A percentile compares a stretch with the other conserved stretches of the same genome.
phyloP scores from a whole-genome alignment of 2,113 vertebrate genomes.

The Meriones unguiculatus region DNA sequence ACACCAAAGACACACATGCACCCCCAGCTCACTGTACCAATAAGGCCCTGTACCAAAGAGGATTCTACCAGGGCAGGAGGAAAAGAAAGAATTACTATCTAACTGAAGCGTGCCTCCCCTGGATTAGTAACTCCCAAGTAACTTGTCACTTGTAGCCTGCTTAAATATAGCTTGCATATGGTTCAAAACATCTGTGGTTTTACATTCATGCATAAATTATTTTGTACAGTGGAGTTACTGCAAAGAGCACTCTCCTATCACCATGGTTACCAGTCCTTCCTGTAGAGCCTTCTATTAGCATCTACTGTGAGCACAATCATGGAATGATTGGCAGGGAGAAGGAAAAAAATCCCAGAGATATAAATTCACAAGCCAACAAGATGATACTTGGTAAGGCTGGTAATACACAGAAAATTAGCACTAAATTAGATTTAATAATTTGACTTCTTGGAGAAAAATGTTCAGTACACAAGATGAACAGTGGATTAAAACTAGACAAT shows the following conservation, averaged over 20 bases:
- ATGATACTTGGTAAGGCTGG: not conserved
- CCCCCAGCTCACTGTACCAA: not conserved
- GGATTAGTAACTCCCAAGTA: slow-evolving; percentile 74
- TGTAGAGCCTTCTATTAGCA: slow-evolving; percentile 58
- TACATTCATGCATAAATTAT: slow-evolving; percentile 82
- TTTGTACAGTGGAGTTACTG: slow-evolving; percentile 75
- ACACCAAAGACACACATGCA: not conserved
- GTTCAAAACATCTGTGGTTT: slow-evolving; percentile 81
- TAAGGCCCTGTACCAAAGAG: not conserved
- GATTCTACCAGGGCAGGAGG: not conserved
- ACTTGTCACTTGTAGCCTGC: slow-evolving; percentile 70
- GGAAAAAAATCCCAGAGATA: slow-evolving; percentile 4
- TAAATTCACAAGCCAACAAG: not conserved
- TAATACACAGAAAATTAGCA: slow-evolving; percentile 39
- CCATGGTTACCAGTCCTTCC: slow-evolving; percentile 78
- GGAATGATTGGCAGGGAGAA: slow-evolving; percentile 12
- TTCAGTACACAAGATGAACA: not conserved
- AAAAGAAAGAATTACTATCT: slow-evolving; percentile 25
- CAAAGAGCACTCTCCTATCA: slow-evolving; percentile 64
- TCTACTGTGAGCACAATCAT: slow-evolving; percentile 69
- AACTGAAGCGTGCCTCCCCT: slow-evolving; percentile 38
- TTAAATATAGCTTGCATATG: slow-evolving; percentile 81
- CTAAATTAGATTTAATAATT: not conserved
- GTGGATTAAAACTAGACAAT: not conserved
- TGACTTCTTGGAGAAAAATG: not conserved